Conservation (phyloP, 1,140 invertebrate genomes). For the Drosophila mayri region DNA sequence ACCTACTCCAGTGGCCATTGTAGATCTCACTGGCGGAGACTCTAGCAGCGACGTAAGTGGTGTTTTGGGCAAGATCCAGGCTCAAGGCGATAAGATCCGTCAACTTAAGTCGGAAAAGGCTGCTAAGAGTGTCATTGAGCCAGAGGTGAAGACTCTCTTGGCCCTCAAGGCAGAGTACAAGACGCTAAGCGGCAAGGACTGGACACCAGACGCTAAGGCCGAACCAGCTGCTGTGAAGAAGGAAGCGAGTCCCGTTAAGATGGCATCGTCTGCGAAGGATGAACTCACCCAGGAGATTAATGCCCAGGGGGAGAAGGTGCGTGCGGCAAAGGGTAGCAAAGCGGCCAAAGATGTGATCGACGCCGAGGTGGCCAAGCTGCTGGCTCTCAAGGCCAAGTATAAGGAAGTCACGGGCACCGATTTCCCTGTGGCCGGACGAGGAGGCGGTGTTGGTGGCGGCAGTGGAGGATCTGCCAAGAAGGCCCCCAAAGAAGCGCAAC, state of each 20-base stretch:
- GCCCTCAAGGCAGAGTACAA: conserved; percentile 89
- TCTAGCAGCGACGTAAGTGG: conserved; percentile 40
- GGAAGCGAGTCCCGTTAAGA: conserved; percentile 33
- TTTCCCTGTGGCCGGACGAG: conserved; percentile 86
- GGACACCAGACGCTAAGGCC: conserved; percentile 85
- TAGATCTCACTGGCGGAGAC: conserved; percentile 63
- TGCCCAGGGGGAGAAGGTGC: conserved; percentile 87
- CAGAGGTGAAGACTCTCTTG: conserved; percentile 88
- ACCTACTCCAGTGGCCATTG: conserved; percentile 44
- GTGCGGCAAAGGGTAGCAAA: conserved; percentile 87
- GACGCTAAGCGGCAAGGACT: conserved; percentile 87
- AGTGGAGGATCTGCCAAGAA: conserved; percentile 71
- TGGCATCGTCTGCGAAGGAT: conserved; percentile 62
- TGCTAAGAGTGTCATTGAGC: conserved; percentile 86
- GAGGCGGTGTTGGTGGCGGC: conserved; percentile 81
- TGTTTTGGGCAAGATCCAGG: conserved; percentile 84
- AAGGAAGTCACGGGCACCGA: conserved; percentile 91
- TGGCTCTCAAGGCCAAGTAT: conserved; percentile 92
- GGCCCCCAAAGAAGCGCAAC: conserved; percentile 50
- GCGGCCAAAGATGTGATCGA: conserved; percentile 87
- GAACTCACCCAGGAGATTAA: conserved; percentile 82
- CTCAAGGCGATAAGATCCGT: conserved; percentile 90
- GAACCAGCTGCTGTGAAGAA: conserved; percentile 48
- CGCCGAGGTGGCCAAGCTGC: conserved; percentile 90
- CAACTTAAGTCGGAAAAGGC: conserved; percentile 89